A percentile compares a stretch with the other conserved stretches of the same genome.
Conservation (phyloP, 1,140 invertebrate species). For the Drosophila pseudoobscura region DNA sequence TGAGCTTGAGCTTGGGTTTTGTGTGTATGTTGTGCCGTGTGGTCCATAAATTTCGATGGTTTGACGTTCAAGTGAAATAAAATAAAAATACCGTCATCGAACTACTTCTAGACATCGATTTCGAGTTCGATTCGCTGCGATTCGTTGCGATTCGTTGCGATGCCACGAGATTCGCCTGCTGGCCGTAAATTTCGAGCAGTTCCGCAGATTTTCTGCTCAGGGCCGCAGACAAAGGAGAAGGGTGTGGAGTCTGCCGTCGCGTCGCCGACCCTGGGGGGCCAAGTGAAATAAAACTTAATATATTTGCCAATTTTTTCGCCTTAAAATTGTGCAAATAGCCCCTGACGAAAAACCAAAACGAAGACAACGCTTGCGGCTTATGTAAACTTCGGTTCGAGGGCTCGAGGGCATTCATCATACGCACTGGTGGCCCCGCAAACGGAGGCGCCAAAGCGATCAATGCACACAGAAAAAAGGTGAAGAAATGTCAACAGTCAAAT, state of each 20-base stretch:
- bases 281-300: constrained; percentile 39
- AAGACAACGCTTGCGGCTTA: constrained; percentile 49
- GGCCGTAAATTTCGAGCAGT: constrained; percentile 29
- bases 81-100: constrained; percentile 36
- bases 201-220: constrained; percentile 26
- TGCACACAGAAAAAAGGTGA: constrained; percentile 33
- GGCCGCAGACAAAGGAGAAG: constrained; percentile 7
- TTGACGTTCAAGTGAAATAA: constrained; percentile 50
- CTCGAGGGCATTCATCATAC: constrained; percentile 65
- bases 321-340: constrained; percentile 58
- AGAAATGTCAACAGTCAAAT: constrained; percentile 56
- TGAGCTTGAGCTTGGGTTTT: not conserved
- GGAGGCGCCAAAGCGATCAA: constrained; percentile 42
- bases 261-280: constrained; percentile 22
- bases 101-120: constrained; percentile 34
- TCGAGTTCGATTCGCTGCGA: constrained; percentile 27
- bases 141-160: constrained; percentile 20
- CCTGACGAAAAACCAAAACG: not conserved
- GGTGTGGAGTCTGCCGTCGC: constrained; percentile 8
- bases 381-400: constrained; percentile 45
- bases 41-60: constrained; percentile 45
- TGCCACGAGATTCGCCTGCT: constrained; percentile 21
- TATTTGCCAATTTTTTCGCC: constrained; percentile 46
- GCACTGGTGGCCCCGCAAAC: constrained; percentile 52
- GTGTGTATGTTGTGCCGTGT: not conserved